A percentile compares a stretch with the other conserved stretches of the same genome.
Conservation (phyloP, 2,888 invertebrate species). For the Stramonita haemastoma region DNA sequence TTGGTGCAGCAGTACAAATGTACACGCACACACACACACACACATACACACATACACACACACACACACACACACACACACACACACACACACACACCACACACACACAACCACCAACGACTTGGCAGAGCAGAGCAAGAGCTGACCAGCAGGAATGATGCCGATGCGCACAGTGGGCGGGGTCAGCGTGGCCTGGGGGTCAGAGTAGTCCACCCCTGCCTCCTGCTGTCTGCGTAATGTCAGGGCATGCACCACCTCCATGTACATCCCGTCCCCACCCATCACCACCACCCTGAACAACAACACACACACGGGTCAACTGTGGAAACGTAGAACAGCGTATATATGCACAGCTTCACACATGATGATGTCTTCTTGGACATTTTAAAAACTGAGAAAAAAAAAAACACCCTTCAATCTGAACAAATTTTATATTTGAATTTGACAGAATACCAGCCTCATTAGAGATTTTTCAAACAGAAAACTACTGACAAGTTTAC, state of each 20-base stretch:
- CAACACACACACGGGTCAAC: too few relatives aligned
- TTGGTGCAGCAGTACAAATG: too few relatives aligned
- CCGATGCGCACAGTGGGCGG: conserved; percentile 62
- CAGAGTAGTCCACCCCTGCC: conserved; percentile 56
- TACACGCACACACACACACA: background rate
- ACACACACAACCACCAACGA: background rate
- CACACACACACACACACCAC: background rate
- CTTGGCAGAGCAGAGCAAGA: too few relatives aligned
- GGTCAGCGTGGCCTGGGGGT: conserved; percentile 57
- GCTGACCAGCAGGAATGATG: conserved; percentile 64
- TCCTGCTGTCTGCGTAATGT: conserved; percentile 51
- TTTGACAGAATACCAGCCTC: too few relatives aligned
- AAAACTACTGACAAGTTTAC: too few relatives aligned
- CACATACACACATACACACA: background rate
- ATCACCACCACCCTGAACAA: background rate
- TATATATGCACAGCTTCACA: too few relatives aligned
- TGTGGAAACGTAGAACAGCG: too few relatives aligned
- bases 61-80: background rate
- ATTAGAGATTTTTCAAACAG: too few relatives aligned
- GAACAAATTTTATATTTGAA: too few relatives aligned
- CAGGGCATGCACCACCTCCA: background rate
- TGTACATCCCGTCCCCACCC: background rate
- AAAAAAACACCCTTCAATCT: too few relatives aligned
- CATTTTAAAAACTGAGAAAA: too few relatives aligned
- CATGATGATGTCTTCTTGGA: too few relatives aligned